These are phyloP conservation scores for Cinclus mexicanus DNA, from an alignment of 2,113 vertebrate genomes.

Conservation along the genomic window DNA sequence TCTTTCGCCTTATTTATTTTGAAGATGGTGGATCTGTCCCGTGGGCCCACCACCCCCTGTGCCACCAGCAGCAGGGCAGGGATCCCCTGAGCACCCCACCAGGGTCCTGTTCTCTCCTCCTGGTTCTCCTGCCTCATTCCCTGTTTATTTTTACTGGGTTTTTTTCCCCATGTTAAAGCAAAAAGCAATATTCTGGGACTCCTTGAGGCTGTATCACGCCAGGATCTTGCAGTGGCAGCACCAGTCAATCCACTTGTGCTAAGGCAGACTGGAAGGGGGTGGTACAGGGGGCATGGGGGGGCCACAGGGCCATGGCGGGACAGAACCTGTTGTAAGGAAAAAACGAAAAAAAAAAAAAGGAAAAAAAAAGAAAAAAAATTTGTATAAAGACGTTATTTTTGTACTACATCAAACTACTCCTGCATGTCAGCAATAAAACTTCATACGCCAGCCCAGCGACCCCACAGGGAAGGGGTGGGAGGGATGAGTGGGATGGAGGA, in stretches of 20 bases:
- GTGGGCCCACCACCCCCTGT: neutral
- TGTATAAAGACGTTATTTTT: slow-evolving; percentile 99
- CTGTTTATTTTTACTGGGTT: neutral
- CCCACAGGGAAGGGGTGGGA: neutral
- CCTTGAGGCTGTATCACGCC: slow-evolving; percentile 29
- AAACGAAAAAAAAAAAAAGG: slow-evolving; percentile 65
- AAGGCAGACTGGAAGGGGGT: slow-evolving; percentile 63
- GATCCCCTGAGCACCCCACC: neutral
- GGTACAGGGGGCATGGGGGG: slow-evolving; percentile 61
- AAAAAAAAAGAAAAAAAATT: slow-evolving; percentile 79
- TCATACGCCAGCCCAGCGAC: slow-evolving; percentile 70
- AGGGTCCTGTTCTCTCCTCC: neutral
- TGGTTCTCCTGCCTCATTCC: neutral
- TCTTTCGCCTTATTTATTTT: slow-evolving; percentile 63
- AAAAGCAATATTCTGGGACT: slow-evolving; percentile 74
- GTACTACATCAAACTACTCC: slow-evolving; percentile 94
- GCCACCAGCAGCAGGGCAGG: neutral
- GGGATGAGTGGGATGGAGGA: neutral
- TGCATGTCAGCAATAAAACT: slow-evolving; percentile 99
- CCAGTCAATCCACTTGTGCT: neutral
- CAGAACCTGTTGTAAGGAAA: slow-evolving; percentile 84
- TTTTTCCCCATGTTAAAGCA: slow-evolving; percentile 53
- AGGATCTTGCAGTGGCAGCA: neutral
- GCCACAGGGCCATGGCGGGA: slow-evolving; percentile 62
- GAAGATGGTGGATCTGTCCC: neutral